Evolutionary conservation across 2,113 vertebrate genomes (phyloP).

Genomic region (Lepus europaeus): DNA sequence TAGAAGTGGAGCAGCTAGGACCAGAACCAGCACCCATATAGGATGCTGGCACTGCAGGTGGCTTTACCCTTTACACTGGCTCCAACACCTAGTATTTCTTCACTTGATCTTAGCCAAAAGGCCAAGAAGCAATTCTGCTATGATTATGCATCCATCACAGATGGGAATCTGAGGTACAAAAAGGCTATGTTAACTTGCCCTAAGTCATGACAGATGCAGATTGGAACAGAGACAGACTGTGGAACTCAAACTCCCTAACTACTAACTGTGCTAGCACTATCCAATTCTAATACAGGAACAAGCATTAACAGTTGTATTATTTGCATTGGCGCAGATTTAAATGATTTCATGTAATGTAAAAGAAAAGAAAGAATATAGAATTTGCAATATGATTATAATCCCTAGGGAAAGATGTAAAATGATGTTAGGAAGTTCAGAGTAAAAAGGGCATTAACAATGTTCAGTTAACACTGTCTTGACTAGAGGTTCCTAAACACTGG

Average conservation of each 20-base stretch:
- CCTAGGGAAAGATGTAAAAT: constrained; percentile 42
- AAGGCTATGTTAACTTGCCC: constrained; percentile 12
- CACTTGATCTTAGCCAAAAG: constrained; percentile 32
- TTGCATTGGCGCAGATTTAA: constrained; percentile 41
- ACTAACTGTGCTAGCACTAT: constrained; percentile 45
- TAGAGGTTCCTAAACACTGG: constrained; percentile 24
- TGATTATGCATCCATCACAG: background rate
- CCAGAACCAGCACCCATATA: too few species aligned
- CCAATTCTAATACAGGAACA: constrained; percentile 11
- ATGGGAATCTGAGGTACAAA: constrained; percentile 3
- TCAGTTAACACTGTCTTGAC: constrained; percentile 22
- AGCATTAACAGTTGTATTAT: background rate
- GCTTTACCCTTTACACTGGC: too few species aligned
- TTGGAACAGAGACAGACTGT: constrained; percentile 18
- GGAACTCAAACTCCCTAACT: background rate
- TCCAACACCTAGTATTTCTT: background rate
- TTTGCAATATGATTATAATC: constrained; percentile 33
- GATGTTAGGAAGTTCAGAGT: constrained; percentile 39
- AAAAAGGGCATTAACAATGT: constrained; percentile 15
- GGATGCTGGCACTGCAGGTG: too few species aligned
- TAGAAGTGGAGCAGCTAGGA: too few species aligned
- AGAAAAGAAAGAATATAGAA: constrained; percentile 43
- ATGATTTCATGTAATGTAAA: constrained; percentile 6
- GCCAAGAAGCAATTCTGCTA: background rate
- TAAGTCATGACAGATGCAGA: constrained; percentile 21